A percentile compares a stretch with the other conserved stretches of the same genome.
Evolutionary conservation across 1,140 invertebrate genomes (phyloP).

Genomic region (Pachypsylla venusta): DNA sequence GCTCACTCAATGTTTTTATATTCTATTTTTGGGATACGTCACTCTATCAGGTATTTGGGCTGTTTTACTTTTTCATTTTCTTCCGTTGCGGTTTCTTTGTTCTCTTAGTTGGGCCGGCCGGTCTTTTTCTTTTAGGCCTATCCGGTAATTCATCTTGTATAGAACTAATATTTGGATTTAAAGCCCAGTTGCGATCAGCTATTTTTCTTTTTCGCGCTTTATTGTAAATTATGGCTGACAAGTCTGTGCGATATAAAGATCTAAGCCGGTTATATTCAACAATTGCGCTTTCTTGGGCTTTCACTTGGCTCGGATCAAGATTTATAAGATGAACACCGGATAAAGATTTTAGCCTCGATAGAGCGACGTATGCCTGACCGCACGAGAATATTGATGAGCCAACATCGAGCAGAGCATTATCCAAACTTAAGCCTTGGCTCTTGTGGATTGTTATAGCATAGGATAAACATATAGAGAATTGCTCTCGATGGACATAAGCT

Average conservation of each 20-base stretch:
- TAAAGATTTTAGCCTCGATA: slow-evolving; percentile 26
- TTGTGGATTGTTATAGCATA: slow-evolving; percentile 12
- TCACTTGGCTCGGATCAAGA: slow-evolving; percentile 7
- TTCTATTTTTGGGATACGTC: no score
- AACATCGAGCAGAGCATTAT: slow-evolving; percentile 2
- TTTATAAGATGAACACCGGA: slow-evolving; percentile 19
- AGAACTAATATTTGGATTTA: no score
- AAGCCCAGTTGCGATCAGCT: neutral
- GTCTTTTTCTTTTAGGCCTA: no score
- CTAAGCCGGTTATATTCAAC: slow-evolving; percentile 1
- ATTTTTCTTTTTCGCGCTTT: neutral
- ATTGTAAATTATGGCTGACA: neutral
- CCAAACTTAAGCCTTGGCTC: slow-evolving; percentile 15
- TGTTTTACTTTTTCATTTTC: no score
- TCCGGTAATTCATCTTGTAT: no score
- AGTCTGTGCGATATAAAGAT: neutral
- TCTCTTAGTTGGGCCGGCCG: no score
- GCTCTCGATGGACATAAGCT: slow-evolving; percentile 25
- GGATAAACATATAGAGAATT: neutral
- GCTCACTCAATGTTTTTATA: no score
- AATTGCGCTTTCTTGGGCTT: neutral
- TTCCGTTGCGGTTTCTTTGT: no score
- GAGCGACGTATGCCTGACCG: neutral
- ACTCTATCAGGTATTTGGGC: no score
- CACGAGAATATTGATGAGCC: slow-evolving; percentile 9